phyloP scores from a whole-genome alignment of 1,140 invertebrate genomes.

The Globodera rostochiensis region DNA sequence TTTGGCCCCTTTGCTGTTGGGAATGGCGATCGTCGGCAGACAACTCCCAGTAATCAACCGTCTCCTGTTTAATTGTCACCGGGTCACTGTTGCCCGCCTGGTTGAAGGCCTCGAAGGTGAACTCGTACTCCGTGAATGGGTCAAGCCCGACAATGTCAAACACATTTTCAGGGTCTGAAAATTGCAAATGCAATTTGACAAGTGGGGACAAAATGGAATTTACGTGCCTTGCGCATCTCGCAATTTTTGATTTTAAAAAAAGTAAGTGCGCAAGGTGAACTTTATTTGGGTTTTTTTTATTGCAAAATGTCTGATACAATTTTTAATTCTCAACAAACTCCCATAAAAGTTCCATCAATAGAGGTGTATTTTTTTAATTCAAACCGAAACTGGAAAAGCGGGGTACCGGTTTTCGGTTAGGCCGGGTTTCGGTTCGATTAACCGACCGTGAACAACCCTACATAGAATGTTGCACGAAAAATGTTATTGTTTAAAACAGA shows the following conservation, averaged over 20 bases:
- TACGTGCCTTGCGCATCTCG: neutral
- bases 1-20: neutral
- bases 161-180: slow-evolving; percentile 27
- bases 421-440: too few relatives aligned
- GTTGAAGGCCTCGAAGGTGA: slow-evolving; percentile 35
- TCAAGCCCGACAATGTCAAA: slow-evolving; percentile 41
- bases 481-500: neutral
- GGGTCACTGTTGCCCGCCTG: slow-evolving; percentile 41
- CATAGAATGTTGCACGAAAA: too few relatives aligned
- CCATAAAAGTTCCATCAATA: neutral
- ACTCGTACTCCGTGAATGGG: slow-evolving; percentile 36
- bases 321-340: neutral
- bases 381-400: too few relatives aligned
- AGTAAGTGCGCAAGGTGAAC: neutral
- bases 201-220: neutral
- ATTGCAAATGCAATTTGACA: slow-evolving; percentile 3
- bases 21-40: neutral
- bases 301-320: too few relatives aligned
- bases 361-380: too few relatives aligned
- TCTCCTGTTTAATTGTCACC: slow-evolving; percentile 9
- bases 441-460: too few relatives aligned
- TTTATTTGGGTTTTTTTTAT: too few relatives aligned
- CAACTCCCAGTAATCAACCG: neutral
- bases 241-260: slow-evolving; percentile 8
- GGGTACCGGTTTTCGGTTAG: too few relatives aligned